Evolutionary conservation across 2,888 invertebrate species (phyloP), one percentile per base, ranked within the genome.

Genomic region (Scaptomyza parva): DNA sequence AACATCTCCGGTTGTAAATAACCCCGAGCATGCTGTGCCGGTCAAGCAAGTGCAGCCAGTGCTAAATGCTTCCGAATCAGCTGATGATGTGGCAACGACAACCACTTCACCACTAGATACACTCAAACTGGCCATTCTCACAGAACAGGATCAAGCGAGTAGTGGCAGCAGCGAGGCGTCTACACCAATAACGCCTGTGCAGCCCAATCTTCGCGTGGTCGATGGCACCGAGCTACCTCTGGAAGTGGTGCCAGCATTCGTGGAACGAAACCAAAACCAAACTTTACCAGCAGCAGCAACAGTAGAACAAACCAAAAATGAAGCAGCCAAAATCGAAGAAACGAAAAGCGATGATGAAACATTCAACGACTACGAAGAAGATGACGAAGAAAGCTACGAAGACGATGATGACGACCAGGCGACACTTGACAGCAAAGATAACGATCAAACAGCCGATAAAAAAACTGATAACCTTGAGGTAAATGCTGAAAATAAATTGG

Each of bases 221-320:
- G 95, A 96, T 90, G 96, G 95, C 12, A 96, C 96, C 11, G 94
- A 94, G 20, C 92, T 95, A 59, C 82, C 88, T 3, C 18, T 70
- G 28, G 63, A 79, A 33, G 58, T 51, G 2, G 43, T 80, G 35
- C 41, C 70, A 12, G 70, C 64, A 9, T 47, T 51, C 6, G 39
- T 67, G 2, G 77, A 79, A 30, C 58, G 54, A 0, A 52, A 8
- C 22, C 53, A 12, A 8, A 75, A 75, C 28, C 37, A 48, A 35
- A 48, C 48, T n/a, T n/a, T n/a, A n/a, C n/a, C n/a, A 9, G 17
- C 41, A 35, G 53, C 45, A 47, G 41, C 41, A 30, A 5, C 40
- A 18, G 40, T 22, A 22, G 20, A 37, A 2, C 33, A 47, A 47
- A 30, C 17, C 37, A 44, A 26, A 41, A 9, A 30, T 35, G 41